phyloP scores from a whole-genome alignment of 2,797 vertebrate genomes.

The Melanotaenia pygmaea region DNA sequence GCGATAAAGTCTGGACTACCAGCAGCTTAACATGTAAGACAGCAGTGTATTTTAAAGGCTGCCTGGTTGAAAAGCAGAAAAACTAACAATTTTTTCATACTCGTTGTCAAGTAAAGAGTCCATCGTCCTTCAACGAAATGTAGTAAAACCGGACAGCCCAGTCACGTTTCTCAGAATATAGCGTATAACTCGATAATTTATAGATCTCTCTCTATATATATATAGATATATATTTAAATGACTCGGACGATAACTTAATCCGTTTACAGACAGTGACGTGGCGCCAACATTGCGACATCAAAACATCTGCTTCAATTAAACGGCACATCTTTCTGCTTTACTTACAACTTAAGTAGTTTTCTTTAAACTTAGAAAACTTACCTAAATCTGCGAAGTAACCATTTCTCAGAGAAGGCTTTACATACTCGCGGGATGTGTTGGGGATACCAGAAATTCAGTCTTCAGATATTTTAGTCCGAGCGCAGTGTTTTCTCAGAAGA shows the following conservation, averaged over 20 bases:
- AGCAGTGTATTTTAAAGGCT: fast-evolving
- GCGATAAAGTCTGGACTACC: fast-evolving
- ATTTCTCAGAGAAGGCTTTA: constrained; percentile 7
- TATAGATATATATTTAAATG: neutral
- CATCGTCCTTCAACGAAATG: constrained; percentile 1
- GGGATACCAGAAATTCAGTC: neutral
- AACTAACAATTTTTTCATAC: neutral
- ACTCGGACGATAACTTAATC: neutral
- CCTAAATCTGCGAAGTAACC: constrained; percentile 1
- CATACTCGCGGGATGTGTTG: constrained; percentile 28
- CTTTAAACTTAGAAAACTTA: constrained; percentile 27
- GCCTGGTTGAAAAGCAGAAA: neutral
- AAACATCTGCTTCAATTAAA: neutral
- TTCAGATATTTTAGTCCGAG: neutral
- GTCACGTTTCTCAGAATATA: fast-evolving
- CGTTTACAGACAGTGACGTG: neutral
- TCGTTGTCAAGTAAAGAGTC: constrained; percentile 4
- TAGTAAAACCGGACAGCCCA: constrained; percentile 11
- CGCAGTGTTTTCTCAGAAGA: neutral
- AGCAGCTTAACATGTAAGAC: neutral
- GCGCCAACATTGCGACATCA: constrained; percentile 5
- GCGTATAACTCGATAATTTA: neutral
- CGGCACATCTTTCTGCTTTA: neutral
- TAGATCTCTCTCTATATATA: neutral
- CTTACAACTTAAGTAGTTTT: neutral